These are phyloP conservation scores for Molossus alvarezi DNA, from an alignment of 2,797 vertebrate species.

Conservation along the genomic window DNA sequence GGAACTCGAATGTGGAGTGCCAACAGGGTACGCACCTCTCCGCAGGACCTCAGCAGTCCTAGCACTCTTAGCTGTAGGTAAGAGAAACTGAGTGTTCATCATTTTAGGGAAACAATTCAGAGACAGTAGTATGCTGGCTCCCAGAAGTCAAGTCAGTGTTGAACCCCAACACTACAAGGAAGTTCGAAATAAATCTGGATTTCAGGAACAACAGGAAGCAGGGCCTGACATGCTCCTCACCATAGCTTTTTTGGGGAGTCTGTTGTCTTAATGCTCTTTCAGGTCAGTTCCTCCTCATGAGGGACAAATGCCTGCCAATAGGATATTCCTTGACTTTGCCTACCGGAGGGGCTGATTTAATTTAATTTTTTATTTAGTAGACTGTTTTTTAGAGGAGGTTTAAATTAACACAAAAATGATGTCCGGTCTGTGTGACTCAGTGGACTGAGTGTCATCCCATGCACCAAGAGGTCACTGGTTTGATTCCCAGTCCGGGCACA, in stretches of 20 bases:
- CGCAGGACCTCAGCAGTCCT: too few species aligned
- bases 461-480: too few species aligned
- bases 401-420: neutral
- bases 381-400: neutral
- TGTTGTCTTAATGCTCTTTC: neutral
- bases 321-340: neutral
- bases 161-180: neutral
- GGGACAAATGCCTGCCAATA: neutral
- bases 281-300: neutral
- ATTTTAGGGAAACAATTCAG: neutral
- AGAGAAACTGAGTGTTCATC: neutral
- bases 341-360: neutral
- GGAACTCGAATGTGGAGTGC: neutral
- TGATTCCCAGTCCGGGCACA: too few species aligned
- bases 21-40: accelerated
- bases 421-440: too few species aligned
- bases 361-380: conserved; percentile 38
- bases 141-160: neutral
- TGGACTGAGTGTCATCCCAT: too few species aligned
- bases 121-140: neutral
- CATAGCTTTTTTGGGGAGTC: neutral
- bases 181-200: neutral
- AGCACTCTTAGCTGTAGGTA: neutral
- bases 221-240: neutral
- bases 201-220: neutral